phyloP scores from a whole-genome alignment of 2,797 vertebrate species.

The Crenichthys baileyi region DNA sequence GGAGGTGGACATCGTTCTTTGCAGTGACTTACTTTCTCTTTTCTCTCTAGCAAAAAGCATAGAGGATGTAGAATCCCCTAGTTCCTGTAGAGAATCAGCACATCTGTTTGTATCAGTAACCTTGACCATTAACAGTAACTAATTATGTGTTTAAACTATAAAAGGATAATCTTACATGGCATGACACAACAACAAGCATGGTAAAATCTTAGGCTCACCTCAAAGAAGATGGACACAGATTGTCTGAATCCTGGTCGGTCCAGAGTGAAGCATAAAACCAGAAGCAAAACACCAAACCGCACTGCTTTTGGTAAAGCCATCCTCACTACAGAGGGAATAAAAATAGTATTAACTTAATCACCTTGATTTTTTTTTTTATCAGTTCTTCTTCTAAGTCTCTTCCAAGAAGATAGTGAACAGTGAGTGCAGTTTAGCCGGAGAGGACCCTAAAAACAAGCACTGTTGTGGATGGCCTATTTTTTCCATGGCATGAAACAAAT shows the following conservation, averaged over 20 bases:
- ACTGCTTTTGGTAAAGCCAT: constrained; percentile 42
- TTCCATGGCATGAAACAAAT: too few relatives aligned
- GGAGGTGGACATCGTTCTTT: neutral
- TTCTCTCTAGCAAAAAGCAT: neutral
- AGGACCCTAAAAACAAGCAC: too few relatives aligned
- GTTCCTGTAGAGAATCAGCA: neutral
- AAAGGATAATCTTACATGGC: neutral
- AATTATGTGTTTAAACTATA: neutral
- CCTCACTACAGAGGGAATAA: constrained; percentile 21
- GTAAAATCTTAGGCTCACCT: constrained; percentile 21
- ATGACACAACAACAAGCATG: too few relatives aligned
- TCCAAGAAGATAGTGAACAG: too few relatives aligned
- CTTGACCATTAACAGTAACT: neutral
- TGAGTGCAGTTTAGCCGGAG: too few relatives aligned
- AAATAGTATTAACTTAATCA: neutral
- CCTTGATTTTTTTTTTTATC: too few relatives aligned
- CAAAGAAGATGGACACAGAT: neutral
- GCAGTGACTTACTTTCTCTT: constrained; percentile 2
- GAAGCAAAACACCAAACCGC: constrained; percentile 24
- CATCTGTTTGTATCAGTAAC: neutral
- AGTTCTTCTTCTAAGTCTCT: too few relatives aligned
- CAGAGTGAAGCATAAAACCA: constrained; percentile 37
- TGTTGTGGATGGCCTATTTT: too few relatives aligned
- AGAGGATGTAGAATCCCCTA: neutral
- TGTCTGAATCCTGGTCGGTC: constrained; percentile 5